phyloP scores from a whole-genome alignment of 2,888 invertebrate species.

The Fragum fragum region DNA sequence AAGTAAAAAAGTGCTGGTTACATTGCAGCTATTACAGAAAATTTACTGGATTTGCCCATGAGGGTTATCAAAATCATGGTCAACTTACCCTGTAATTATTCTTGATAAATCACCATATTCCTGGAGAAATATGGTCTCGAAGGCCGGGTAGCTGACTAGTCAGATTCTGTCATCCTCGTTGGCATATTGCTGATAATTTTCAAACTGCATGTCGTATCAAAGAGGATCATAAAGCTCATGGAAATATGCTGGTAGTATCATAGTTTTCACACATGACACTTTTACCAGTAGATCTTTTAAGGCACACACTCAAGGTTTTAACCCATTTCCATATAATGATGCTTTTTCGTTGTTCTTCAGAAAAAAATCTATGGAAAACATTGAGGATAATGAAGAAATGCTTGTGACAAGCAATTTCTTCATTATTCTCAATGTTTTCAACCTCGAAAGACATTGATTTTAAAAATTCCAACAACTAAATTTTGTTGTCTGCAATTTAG shows the following conservation, averaged over 20 bases:
- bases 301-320: no score
- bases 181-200: background rate
- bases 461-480: no score
- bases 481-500: no score
- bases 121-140: constrained; percentile 1
- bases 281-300: no score
- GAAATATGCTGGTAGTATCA: constrained; percentile 58
- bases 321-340: no score
- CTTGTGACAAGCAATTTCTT: no score
- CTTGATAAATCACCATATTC: constrained; percentile 24
- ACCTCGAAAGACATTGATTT: no score
- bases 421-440: no score
- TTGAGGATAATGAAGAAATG: no score
- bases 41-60: constrained; percentile 10
- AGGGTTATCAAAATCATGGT: constrained; percentile 18
- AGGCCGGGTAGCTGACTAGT: constrained; percentile 5
- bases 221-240: constrained; percentile 35
- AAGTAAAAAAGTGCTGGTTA: no score
- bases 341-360: no score
- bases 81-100: constrained; percentile 51
- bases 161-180: background rate
- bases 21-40: background rate
- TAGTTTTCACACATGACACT: background rate
- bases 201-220: background rate
- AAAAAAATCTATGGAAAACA: no score